Evolutionary conservation across 37 sponge, comb jelly and placozoan species (phyloP), one percentile per base, ranked within the genome.

Genomic region (Diacarnus erythraeanus): DNA sequence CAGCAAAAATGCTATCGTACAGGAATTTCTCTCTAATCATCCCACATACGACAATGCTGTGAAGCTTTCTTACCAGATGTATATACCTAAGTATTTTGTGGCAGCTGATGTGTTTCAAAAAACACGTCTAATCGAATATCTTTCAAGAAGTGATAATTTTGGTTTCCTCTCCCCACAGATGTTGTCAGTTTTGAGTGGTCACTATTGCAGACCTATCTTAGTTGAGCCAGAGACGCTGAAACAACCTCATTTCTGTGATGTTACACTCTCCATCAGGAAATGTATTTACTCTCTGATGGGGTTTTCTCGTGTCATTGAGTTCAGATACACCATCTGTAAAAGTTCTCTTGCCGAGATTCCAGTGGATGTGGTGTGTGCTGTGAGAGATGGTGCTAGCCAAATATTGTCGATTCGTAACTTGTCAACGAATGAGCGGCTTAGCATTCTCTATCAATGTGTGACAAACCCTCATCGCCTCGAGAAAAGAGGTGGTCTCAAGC

Each of bases 251-350:
- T 68, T 77, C 56, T 15, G 22, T 38, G 84, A 84, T 33, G 67
- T 80, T 5, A 86, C 87, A 25, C 57, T 83, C n/a, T 42, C 65
- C 61, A 27, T 91, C 26, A 77, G 87, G 27, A 74, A 59, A 42
- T 23, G 44, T 0, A 12, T 71, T 22, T 83, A 91, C 74, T 20
- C 51, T 35, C 64, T 92, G 0, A 37, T 84, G 77, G 86, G 91
- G 1, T 18, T 67, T 34, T 36, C 37, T 22, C 29, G 34, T 5
- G 83, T 90, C 12, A 54, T 33, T 0, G 91, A 90, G 75, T 81
- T 85, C 39, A 86, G 91, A 0, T 51, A 67, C 9, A 17, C 56
- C 20, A 33, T 41, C 8, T 37, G 59, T n/a, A 74, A 35, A 3
- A 83, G 59, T 22, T 66, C 20, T 36, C 74, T 87, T 25, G 59